phyloP scores from a whole-genome alignment of 2,797 vertebrate species.

The Siniperca scherzeri region DNA sequence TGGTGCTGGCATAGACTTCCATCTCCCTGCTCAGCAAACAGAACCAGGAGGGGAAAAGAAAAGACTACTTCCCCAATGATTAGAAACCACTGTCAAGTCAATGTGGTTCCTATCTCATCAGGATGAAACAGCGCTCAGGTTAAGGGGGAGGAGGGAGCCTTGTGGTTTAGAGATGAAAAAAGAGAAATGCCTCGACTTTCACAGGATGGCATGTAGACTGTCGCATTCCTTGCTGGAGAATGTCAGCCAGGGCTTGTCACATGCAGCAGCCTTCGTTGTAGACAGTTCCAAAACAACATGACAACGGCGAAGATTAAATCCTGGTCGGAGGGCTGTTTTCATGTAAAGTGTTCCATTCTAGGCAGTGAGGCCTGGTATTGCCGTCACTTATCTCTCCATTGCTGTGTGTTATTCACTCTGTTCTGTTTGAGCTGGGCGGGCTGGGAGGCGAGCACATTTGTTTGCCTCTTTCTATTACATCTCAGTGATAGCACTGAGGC shows the following conservation, averaged over 20 bases:
- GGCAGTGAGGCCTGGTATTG: slow-evolving; percentile 51
- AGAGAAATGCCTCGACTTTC: slow-evolving; percentile 54
- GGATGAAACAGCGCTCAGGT: slow-evolving; percentile 57
- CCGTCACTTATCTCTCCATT: slow-evolving; percentile 75
- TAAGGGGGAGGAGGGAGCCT: slow-evolving; percentile 16
- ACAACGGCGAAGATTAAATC: slow-evolving; percentile 67
- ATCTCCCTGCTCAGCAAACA: slow-evolving; percentile 74
- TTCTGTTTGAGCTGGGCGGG: slow-evolving; percentile 62
- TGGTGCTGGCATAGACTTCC: slow-evolving; percentile 60
- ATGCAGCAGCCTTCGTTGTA: slow-evolving; percentile 14
- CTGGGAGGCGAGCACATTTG: slow-evolving; percentile 68
- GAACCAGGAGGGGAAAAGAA: slow-evolving; percentile 25
- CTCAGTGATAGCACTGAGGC: slow-evolving; percentile 71
- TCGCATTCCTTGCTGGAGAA: slow-evolving; percentile 41
- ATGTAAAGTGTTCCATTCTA: slow-evolving; percentile 62
- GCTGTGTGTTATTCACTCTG: slow-evolving; percentile 66
- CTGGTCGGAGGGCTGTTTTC: slow-evolving; percentile 57
- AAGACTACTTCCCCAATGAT: slow-evolving; percentile 65
- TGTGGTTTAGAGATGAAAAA: slow-evolving; percentile 46
- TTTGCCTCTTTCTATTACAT: slow-evolving; percentile 79
- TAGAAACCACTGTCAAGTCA: slow-evolving; percentile 70
- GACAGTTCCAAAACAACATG: slow-evolving; percentile 56
- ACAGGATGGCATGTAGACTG: slow-evolving; percentile 43
- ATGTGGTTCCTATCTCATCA: slow-evolving; percentile 64
- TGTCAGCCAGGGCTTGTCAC: slow-evolving; percentile 57